These are phyloP conservation scores for Chaetophractus vellerosus DNA, from an alignment of 2,797 vertebrate genomes.

Conservation along the genomic window DNA sequence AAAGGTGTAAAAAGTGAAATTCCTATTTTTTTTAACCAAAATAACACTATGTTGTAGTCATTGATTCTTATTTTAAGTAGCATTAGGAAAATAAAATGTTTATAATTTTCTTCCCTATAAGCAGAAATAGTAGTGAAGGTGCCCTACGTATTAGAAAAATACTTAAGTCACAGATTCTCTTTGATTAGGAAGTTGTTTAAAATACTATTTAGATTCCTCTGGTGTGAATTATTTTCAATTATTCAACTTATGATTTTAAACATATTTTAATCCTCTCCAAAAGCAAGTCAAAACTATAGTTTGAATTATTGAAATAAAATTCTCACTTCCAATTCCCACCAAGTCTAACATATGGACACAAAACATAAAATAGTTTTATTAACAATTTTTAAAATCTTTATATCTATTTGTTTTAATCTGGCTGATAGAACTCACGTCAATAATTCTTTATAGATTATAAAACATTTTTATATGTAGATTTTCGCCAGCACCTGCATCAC, in stretches of 20 bases:
- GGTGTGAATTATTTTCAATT: conserved; percentile 44
- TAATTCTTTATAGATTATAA: conserved; percentile 25
- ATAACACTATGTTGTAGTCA: background rate
- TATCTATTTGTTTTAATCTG: background rate
- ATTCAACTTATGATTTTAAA: background rate
- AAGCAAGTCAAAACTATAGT: background rate
- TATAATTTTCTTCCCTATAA: conserved; percentile 38
- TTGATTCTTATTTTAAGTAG: conserved; percentile 26
- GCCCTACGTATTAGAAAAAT: background rate
- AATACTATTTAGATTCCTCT: background rate
- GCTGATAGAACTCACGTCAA: background rate
- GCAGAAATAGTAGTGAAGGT: background rate
- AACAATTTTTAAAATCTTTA: background rate
- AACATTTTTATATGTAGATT: background rate
- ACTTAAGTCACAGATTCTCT: background rate
- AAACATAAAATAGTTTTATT: conserved; percentile 48
- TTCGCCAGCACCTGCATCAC: background rate
- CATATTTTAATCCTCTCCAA: conserved; percentile 1
- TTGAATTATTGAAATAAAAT: conserved; percentile 59
- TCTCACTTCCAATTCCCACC: background rate
- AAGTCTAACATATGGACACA: background rate
- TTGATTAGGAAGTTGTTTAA: conserved; percentile 40
- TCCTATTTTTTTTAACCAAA: background rate
- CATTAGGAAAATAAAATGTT: background rate
- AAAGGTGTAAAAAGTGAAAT: background rate